Base-by-base conservation (phyloP, 37 sponge, comb jelly and placozoan genomes). In the Cladorhizidae sp. region DNA sequence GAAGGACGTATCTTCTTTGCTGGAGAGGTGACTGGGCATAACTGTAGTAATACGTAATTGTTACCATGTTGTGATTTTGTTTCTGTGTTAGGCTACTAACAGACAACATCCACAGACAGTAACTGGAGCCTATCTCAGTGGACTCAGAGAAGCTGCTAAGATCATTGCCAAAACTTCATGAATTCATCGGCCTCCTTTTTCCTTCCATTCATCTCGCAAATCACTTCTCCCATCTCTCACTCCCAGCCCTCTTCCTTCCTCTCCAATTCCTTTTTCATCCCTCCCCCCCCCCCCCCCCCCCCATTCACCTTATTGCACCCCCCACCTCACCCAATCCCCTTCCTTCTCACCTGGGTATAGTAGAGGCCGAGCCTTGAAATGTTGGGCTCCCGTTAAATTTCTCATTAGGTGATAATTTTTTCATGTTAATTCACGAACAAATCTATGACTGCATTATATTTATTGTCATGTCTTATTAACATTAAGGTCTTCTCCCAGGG, bases 51-150 rank as follows among this genome's bases (percentile, higher is more conserved):
- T 61, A 61, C 5, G 29, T 61, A 6, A 17, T 61, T 61, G 17
- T 23, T 61, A 61, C 62, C 5, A 67, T 45, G 49, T 45, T 45
- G 9, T 45, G 9, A 9, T 45, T 45, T 5, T 45, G 64, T 64
- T 0, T 37, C 1, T 75, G 57, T 25, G 0, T 0, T 67, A 93
- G 87, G 96, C 93, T 18, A 95, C 96, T 54, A 92, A 95, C 78
- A 55, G 87, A 20, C 85, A 82, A 50, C 84, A 89, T 81, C 96
- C 96, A 11, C 96, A 95, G 73, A 95, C 92, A 35, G 96, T 95
- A 26, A 87, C 96, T 26, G 96, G 96, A 21, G 96, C 96, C 40
- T 95, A 92, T 68, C 74, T 95, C 23, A 92, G 93, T 80, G 96
- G 96, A 42, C 45, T 95, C 20, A 79, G 96, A 31, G 93, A 95